Percentiles rank a stretch among this genome's conserved stretches.
phyloP scores from a whole-genome alignment of 1,140 invertebrate species.

The Scaptomyza pallida region DNA sequence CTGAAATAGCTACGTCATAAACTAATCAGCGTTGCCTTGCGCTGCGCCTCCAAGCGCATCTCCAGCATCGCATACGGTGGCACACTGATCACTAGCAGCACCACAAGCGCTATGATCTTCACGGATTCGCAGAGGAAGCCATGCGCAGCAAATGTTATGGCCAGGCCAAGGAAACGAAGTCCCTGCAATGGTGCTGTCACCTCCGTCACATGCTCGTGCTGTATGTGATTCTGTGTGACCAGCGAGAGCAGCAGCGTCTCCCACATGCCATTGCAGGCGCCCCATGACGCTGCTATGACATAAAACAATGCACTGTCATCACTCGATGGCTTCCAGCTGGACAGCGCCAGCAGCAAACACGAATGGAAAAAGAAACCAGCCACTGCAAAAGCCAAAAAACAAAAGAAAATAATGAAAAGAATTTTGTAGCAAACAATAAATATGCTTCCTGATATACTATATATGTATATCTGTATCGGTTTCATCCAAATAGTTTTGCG shows the following conservation, averaged over 20 bases:
- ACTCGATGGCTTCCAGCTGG: conserved; percentile 88
- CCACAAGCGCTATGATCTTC: conserved; percentile 82
- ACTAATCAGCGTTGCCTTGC: conserved; percentile 78
- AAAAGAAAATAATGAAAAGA: neutral
- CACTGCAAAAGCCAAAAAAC: conserved; percentile 83
- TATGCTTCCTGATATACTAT: no score
- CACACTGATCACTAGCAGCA: conserved; percentile 83
- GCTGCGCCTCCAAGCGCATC: conserved; percentile 80
- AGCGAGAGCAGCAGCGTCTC: conserved; percentile 86
- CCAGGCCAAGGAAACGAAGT: conserved; percentile 74
- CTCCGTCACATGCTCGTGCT: conserved; percentile 68
- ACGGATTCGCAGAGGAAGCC: conserved; percentile 80
- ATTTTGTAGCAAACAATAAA: neutral
- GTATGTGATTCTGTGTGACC: conserved; percentile 76
- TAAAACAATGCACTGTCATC: conserved; percentile 89
- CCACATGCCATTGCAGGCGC: conserved; percentile 90
- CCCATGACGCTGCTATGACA: conserved; percentile 89
- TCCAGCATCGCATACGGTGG: conserved; percentile 84
- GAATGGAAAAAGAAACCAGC: conserved; percentile 88
- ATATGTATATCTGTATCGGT: no score
- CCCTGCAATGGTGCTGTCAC: conserved; percentile 70
- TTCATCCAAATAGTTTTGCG: no score
- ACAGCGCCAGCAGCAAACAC: conserved; percentile 87
- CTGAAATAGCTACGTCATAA: conserved; percentile 84
- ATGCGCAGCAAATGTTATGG: conserved; percentile 79